Evolutionary conservation across 2,113 vertebrate genomes (phyloP).

Genomic region (Nothobranchius furzeri): DNA sequence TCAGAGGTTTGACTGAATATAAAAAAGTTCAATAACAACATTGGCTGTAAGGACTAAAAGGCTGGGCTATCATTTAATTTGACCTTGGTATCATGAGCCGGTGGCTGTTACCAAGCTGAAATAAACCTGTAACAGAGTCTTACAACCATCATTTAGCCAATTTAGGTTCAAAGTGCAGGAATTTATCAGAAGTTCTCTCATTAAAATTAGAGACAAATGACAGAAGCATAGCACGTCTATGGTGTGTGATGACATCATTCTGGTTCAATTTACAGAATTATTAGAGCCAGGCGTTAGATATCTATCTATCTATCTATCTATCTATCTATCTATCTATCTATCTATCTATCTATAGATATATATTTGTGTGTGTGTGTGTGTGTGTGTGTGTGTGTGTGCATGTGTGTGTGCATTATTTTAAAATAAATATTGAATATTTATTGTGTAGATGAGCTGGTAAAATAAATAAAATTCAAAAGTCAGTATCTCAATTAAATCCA

Average conservation of each 20-base stretch:
- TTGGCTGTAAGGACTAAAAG: slow-evolving; percentile 5
- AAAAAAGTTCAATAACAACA: not conserved
- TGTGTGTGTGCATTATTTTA: no score
- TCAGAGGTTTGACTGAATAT: not conserved
- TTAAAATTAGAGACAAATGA: not conserved
- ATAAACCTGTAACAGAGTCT: slow-evolving; percentile 18
- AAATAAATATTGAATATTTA: no score
- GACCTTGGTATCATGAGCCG: slow-evolving; percentile 33
- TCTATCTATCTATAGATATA: no score
- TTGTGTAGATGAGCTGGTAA: no score
- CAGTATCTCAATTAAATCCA: no score
- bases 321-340: no score
- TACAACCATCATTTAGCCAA: slow-evolving; percentile 9
- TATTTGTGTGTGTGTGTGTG: no score
- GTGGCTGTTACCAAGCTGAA: not conserved
- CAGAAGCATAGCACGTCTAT: not conserved
- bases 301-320: no score
- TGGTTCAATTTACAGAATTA: not conserved
- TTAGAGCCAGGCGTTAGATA: not conserved
- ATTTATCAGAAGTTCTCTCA: not conserved
- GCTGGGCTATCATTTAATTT: slow-evolving; percentile 21
- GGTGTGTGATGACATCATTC: no score
- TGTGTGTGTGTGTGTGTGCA: no score
- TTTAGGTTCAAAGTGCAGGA: not conserved
- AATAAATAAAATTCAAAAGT: no score